phyloP scores from a whole-genome alignment of 2,797 vertebrate species.

The Pagetopsis macropterus region DNA sequence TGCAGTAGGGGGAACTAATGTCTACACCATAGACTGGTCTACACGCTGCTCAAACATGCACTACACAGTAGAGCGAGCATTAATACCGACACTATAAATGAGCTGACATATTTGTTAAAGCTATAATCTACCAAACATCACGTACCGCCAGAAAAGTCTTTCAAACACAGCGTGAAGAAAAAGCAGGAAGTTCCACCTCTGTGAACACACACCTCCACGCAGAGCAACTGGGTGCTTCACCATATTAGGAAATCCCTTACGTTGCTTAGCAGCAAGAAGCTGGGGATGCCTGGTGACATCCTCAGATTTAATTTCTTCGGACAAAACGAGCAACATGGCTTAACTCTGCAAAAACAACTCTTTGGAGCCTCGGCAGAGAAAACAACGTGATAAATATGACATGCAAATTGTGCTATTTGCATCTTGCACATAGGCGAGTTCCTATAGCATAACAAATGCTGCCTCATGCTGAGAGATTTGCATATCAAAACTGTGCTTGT shows the following conservation, averaged over 20 bases:
- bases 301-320: conserved; percentile 11
- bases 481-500: conserved; percentile 21
- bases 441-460: conserved; percentile 37
- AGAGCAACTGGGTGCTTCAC: conserved; percentile 61
- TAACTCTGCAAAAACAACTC: neutral
- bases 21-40: neutral
- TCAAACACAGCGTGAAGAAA: conserved; percentile 10
- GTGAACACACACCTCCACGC: conserved; percentile 73
- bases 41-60: conserved; percentile 3
- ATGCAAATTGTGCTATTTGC: conserved; percentile 13
- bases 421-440: neutral
- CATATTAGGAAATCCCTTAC: conserved; percentile 83
- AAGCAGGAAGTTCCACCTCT: conserved; percentile 58
- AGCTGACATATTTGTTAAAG: neutral
- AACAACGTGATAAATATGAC: neutral
- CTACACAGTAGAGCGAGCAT: conserved; percentile 3
- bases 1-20: conserved; percentile 66
- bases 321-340: conserved; percentile 9
- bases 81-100: conserved; percentile 23
- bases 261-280: conserved; percentile 81
- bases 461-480: conserved; percentile 51
- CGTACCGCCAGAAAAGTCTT: conserved; percentile 20
- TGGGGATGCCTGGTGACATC: conserved; percentile 68
- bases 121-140: conserved; percentile 10
- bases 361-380: no score